Percentiles rank a stretch among this genome's conserved stretches.
phyloP scores from a whole-genome alignment of 1,140 invertebrate genomes.

The Rhopalosiphum maidis region DNA sequence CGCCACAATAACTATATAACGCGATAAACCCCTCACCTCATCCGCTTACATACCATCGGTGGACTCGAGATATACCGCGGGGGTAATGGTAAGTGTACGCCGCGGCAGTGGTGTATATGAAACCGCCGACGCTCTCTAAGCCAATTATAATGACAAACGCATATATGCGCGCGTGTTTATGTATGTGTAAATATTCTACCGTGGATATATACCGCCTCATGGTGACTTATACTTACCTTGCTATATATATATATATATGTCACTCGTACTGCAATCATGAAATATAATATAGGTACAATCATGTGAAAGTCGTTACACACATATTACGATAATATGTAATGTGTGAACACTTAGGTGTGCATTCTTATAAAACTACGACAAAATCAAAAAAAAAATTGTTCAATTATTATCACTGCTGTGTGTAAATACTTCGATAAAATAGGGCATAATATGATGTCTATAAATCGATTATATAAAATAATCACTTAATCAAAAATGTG shows the following conservation, averaged over 20 bases:
- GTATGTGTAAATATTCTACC: not conserved
- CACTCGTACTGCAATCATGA: not conserved
- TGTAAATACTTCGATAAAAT: not conserved
- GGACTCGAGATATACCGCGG: not conserved
- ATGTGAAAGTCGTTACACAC: not conserved
- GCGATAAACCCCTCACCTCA: not conserved
- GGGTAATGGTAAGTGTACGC: constrained; percentile 1
- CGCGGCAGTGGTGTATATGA: not conserved
- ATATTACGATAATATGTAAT: not conserved
- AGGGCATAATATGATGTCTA: not conserved
- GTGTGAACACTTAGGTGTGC: no score
- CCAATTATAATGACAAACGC: constrained; percentile 20
- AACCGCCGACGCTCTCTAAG: constrained; percentile 6
- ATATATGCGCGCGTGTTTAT: not conserved
- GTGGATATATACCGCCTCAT: not conserved
- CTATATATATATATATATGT: not conserved
- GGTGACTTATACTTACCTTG: not conserved
- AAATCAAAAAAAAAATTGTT: not conserved
- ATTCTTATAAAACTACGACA: no score
- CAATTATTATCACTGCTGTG: not conserved
- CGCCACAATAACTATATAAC: not conserved
- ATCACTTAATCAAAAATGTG: not conserved
- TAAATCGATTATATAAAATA: not conserved
- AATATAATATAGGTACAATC: not conserved
- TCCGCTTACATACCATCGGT: not conserved